phyloP scores from a whole-genome alignment of 1,140 invertebrate genomes.

The Drosophila subpulchrella region DNA sequence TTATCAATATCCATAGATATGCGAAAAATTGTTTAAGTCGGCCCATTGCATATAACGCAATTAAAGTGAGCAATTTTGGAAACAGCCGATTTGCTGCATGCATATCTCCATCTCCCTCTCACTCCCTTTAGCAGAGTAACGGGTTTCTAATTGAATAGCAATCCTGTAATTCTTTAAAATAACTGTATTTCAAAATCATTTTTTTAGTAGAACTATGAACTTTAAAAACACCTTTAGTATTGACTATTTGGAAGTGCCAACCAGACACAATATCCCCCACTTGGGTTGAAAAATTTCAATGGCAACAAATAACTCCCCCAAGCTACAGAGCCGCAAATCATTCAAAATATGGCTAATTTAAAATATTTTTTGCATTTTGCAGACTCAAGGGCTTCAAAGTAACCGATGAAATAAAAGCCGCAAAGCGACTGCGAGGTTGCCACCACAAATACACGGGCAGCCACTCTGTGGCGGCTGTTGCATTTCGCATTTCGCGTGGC shows the following conservation, averaged over 20 bases:
- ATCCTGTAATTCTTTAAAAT: no score
- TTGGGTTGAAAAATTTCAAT: not conserved
- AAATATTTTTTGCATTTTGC: not conserved
- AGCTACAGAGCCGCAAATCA: slow-evolving; percentile 12
- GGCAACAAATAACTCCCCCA: slow-evolving; percentile 2
- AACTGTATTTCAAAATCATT: no score
- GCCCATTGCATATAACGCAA: no score
- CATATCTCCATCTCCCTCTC: no score
- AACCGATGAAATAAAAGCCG: slow-evolving; percentile 43
- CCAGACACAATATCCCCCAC: no score
- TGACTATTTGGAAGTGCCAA: not conserved
- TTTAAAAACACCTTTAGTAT: not conserved
- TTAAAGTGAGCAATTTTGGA: no score
- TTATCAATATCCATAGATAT: no score
- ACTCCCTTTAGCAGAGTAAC: no score
- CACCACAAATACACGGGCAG: slow-evolving; percentile 15
- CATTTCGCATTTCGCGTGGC: slow-evolving; percentile 24
- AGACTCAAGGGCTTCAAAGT: slow-evolving; percentile 39
- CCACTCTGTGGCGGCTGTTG: slow-evolving; percentile 25
- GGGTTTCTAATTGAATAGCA: no score
- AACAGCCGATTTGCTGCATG: no score
- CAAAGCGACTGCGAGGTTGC: slow-evolving; percentile 32
- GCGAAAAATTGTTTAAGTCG: no score
- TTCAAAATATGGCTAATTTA: slow-evolving; percentile 32
- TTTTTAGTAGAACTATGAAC: not conserved